Percentiles rank a stretch among this genome's conserved stretches.
Evolutionary conservation across 2,888 invertebrate species (phyloP).

Genomic region (Limulus polyphemus): DNA sequence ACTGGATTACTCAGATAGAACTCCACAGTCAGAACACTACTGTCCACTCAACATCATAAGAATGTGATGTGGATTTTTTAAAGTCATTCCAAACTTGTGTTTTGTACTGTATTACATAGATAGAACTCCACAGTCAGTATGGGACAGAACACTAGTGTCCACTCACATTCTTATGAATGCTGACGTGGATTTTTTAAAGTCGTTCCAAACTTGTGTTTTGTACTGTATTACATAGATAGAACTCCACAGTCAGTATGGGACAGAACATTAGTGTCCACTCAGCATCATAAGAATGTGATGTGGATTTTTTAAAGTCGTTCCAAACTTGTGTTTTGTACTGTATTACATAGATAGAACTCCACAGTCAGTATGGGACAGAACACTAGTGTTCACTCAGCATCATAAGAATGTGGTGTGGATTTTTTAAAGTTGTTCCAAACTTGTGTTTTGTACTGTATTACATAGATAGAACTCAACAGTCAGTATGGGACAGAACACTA

Average conservation of each 20-base stretch:
- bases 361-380: constrained; percentile 89
- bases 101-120: constrained; percentile 28
- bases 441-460: not conserved
- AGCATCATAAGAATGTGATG: constrained; percentile 70
- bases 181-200: no score
- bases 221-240: constrained; percentile 45
- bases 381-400: constrained; percentile 94
- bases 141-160: constrained; percentile 84
- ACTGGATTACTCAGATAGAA: constrained; percentile 48
- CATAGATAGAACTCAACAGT: constrained; percentile 62
- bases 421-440: no score
- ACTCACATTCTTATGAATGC: constrained; percentile 42
- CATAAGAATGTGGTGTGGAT: constrained; percentile 54
- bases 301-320: no score
- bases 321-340: no score
- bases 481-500: constrained; percentile 95
- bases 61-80: constrained; percentile 42
- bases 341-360: constrained; percentile 52
- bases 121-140: constrained; percentile 83
- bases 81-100: no score
- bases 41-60: constrained; percentile 93
- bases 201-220: no score
- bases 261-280: constrained; percentile 93
- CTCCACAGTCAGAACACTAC: constrained; percentile 92
- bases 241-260: constrained; percentile 83